A percentile compares a stretch with the other conserved stretches of the same genome.
phyloP scores from a whole-genome alignment of 2,797 vertebrate species.

The Knipowitschia caucasica region DNA sequence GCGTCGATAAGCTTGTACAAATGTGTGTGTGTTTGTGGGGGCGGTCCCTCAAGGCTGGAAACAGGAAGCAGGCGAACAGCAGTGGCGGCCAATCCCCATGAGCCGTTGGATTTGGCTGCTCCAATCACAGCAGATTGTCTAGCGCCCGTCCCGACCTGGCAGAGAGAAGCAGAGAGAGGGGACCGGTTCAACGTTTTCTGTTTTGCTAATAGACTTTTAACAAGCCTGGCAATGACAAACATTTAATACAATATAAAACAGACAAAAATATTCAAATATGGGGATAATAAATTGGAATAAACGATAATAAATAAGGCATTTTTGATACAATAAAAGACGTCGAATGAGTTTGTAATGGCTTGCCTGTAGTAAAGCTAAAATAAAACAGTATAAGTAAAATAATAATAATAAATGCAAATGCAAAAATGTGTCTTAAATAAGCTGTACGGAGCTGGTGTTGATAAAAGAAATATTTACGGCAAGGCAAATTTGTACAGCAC shows the following conservation, averaged over 20 bases:
- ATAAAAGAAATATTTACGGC: too few species aligned
- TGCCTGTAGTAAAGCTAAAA: background rate
- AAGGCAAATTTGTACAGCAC: too few species aligned
- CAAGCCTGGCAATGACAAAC: background rate
- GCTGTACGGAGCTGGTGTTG: too few species aligned
- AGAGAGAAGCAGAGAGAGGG: slow-evolving; percentile 16
- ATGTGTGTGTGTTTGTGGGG: slow-evolving; percentile 9
- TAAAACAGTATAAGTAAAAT: background rate
- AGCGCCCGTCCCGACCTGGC: slow-evolving; percentile 43
- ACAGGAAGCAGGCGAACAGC: slow-evolving; percentile 53
- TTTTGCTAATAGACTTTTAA: background rate
- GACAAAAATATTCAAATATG: too few species aligned
- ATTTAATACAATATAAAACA: background rate
- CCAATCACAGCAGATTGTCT: slow-evolving; percentile 42
- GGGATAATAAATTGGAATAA: too few species aligned
- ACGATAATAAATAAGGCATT: too few species aligned
- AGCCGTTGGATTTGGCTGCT: slow-evolving; percentile 39
- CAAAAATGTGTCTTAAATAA: background rate
- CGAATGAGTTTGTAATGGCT: too few species aligned
- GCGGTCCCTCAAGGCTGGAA: slow-evolving; percentile 39
- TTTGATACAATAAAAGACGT: too few species aligned
- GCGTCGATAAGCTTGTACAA: background rate
- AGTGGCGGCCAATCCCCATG: slow-evolving; percentile 59
- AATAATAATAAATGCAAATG: background rate
- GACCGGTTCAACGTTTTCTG: slow-evolving; percentile 5